Base-by-base conservation (phyloP, 2,888 invertebrate genomes). In the Sthenelais limicola region DNA sequence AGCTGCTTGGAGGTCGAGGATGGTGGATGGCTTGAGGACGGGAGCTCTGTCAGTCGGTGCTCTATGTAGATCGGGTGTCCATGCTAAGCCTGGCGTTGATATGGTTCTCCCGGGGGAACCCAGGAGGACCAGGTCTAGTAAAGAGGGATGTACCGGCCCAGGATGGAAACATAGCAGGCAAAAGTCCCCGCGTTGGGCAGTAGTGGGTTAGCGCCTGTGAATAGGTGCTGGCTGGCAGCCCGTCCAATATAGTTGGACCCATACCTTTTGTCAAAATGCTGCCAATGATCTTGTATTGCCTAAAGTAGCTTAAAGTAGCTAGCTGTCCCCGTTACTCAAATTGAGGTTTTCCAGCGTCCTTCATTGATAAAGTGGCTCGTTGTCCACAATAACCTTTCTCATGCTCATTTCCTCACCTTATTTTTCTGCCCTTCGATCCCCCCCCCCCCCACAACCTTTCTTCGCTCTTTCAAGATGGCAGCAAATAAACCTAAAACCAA, bases 81-180 rank as follows among this genome's bases (percentile, higher is more conserved):
- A 91, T 91, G 90, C 95, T 96, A 96, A 96, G 96, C 94, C 92
- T 90, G 93, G 94, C 94, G 94, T 96, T 94, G 93, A 96, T 94
- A 96, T 96, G 96, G 95, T 91, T 90, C 90, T 90, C 91, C 91
- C 89, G 91, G 93, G 92, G 95, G 94, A 96, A 92, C 92, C 91
- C 88, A 86, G 90, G 91, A 90, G 88, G 89, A 90, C 93, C 94
- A 94, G 94, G 96, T 97, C 94, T 91, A 91, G 92, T 94, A 95
- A 96, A 92, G 96, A 95, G 95, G 92, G 94, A 94, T 93, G 96
- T 90, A 96, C 91, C 94, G 96, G 96, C 95, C 94, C 95, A 96
- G 96, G 93, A 94, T 94, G 94, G 96, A 93, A 94, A 96, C 94
- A 92, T 94, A 96, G 96, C 96, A 97, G 95, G 95, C 95, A 96